Evolutionary conservation across 2,797 vertebrate species (phyloP).

Genomic region (Propithecus deckenii): DNA sequence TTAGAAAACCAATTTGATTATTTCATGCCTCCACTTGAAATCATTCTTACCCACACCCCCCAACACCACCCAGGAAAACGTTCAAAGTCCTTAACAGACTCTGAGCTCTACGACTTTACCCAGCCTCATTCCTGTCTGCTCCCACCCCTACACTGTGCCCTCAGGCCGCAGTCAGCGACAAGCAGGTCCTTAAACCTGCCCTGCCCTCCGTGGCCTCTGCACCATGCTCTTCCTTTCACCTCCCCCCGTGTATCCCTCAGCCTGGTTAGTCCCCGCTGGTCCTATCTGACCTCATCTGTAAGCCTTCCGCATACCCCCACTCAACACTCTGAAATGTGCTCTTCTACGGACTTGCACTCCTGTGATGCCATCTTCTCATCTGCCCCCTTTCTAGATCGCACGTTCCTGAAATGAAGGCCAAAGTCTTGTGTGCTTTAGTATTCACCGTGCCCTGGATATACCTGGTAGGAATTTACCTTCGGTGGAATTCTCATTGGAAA

Average conservation of each 20-base stretch:
- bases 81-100: neutral
- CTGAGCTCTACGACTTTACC: neutral
- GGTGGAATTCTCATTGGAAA: neutral
- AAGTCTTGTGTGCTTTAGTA: neutral
- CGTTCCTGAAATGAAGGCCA: too few species aligned
- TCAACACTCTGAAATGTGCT: neutral
- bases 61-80: neutral
- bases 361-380: accelerated
- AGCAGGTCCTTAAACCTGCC: neutral
- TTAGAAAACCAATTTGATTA: too few species aligned
- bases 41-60: too few species aligned
- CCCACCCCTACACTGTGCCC: accelerated
- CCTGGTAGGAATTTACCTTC: neutral
- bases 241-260: neutral
- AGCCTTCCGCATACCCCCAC: neutral
- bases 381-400: neutral
- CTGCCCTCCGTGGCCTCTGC: neutral
- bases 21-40: neutral
- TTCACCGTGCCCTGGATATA: neutral
- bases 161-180: accelerated
- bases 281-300: accelerated
- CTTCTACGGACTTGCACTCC: neutral
- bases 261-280: too few species aligned
- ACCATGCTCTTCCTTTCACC: accelerated
- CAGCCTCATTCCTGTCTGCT: neutral